Evolutionary conservation across 2,797 vertebrate species (phyloP).

Genomic region (Acrocephalus scirpaceus): DNA sequence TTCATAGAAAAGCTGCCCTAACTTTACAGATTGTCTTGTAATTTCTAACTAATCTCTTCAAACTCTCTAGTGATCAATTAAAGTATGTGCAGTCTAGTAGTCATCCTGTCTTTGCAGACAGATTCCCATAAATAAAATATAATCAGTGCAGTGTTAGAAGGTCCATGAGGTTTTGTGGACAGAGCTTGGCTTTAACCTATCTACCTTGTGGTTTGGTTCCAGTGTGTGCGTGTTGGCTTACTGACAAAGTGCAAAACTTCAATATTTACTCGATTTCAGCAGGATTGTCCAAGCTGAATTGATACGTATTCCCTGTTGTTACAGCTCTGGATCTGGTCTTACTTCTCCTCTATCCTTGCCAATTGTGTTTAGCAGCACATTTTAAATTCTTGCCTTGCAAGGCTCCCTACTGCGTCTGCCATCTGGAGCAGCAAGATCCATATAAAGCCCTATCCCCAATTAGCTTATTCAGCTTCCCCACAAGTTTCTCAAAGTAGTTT

Average conservation of each 20-base stretch:
- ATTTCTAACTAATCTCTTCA: not conserved
- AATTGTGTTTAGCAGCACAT: not conserved
- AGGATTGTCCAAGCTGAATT: not conserved
- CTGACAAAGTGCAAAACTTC: slow-evolving; percentile 39
- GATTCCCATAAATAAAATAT: slow-evolving; percentile 16
- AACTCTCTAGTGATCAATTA: not conserved
- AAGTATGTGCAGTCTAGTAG: not conserved
- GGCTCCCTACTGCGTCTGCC: rapidly evolving
- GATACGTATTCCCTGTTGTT: not conserved
- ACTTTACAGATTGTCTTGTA: not conserved
- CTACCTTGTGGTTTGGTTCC: slow-evolving; percentile 15
- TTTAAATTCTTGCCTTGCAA: not conserved
- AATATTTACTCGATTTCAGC: not conserved
- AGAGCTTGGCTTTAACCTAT: not conserved
- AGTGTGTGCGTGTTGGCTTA: not conserved
- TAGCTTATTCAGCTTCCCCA: not conserved
- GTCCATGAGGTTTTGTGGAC: not conserved
- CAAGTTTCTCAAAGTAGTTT: not conserved
- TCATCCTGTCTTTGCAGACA: not conserved
- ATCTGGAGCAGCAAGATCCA: not conserved
- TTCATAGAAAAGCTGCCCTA: not conserved
- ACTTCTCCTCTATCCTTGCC: not conserved
- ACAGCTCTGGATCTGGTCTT: not conserved
- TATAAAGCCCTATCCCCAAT: not conserved
- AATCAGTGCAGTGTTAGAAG: slow-evolving; percentile 20